A percentile compares a stretch with the other conserved stretches of the same genome.
Evolutionary conservation across 2,113 vertebrate genomes (phyloP).

Genomic region (Puffinus mauretanicus): DNA sequence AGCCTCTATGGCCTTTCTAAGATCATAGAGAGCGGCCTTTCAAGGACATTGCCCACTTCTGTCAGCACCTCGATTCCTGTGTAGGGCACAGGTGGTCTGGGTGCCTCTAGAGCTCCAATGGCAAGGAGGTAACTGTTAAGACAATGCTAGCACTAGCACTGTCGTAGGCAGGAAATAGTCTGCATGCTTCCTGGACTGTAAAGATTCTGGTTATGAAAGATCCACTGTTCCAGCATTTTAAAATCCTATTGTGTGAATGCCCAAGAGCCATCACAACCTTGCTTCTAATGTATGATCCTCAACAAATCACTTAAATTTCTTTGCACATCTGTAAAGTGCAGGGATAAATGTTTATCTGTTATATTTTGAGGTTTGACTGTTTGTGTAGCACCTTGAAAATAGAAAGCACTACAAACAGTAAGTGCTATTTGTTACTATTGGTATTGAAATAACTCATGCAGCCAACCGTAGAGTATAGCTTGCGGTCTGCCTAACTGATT

Average conservation of each 20-base stretch:
- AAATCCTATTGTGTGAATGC: background rate
- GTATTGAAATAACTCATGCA: slow-evolving; percentile 18
- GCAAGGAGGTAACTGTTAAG: background rate
- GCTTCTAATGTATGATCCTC: background rate
- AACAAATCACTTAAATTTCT: background rate
- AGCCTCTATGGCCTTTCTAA: background rate
- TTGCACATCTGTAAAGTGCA: background rate
- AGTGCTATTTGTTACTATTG: slow-evolving; percentile 22
- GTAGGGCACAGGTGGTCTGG: background rate
- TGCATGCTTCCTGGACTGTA: background rate
- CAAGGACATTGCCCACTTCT: background rate
- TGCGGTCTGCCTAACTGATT: slow-evolving; percentile 11
- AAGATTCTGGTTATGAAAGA: background rate
- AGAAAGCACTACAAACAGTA: background rate
- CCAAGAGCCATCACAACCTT: background rate
- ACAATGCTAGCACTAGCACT: background rate
- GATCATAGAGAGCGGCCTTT: background rate
- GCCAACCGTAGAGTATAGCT: background rate
- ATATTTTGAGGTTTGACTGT: background rate
- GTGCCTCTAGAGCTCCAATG: background rate
- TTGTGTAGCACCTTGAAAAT: background rate
- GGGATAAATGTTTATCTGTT: background rate
- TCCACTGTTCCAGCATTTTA: background rate
- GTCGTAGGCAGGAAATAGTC: background rate
- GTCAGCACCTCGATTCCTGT: background rate